phyloP scores from a whole-genome alignment of 2,797 vertebrate genomes.

The Mareca penelope region DNA sequence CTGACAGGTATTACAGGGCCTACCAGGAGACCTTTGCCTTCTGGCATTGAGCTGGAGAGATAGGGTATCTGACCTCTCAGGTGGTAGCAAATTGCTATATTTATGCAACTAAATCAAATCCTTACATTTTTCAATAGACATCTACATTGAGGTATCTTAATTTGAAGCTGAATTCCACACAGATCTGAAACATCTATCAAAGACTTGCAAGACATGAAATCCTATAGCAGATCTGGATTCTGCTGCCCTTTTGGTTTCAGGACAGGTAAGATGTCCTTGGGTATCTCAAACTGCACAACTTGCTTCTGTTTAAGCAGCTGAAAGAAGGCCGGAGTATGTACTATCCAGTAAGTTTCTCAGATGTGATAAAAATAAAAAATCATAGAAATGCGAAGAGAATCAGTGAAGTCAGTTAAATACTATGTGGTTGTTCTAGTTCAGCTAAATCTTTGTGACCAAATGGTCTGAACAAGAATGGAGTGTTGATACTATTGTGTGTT shows the following conservation, averaged over 20 bases:
- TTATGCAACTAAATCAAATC: background rate
- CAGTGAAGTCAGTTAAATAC: background rate
- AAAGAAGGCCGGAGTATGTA: background rate
- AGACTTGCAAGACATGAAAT: background rate
- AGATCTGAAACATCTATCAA: background rate
- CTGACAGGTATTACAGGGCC: background rate
- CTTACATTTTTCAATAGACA: background rate
- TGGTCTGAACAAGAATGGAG: background rate
- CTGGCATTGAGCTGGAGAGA: background rate
- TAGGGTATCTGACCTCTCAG: background rate
- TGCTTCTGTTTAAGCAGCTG: background rate
- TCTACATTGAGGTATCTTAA: background rate
- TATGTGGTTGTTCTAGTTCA: background rate
- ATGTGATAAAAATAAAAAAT: background rate
- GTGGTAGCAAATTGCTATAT: fast-evolving
- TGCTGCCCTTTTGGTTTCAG: background rate
- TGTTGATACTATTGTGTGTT: background rate
- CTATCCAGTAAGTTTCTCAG: background rate
- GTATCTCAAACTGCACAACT: background rate
- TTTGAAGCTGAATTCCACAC: background rate
- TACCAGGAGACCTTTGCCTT: background rate
- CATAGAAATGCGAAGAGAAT: background rate
- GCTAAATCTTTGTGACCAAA: background rate
- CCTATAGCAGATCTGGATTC: background rate
- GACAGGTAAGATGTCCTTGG: background rate